Base-by-base conservation (phyloP, 64 coral and sea anemone genomes). In the Catalaphyllia jardinei region DNA sequence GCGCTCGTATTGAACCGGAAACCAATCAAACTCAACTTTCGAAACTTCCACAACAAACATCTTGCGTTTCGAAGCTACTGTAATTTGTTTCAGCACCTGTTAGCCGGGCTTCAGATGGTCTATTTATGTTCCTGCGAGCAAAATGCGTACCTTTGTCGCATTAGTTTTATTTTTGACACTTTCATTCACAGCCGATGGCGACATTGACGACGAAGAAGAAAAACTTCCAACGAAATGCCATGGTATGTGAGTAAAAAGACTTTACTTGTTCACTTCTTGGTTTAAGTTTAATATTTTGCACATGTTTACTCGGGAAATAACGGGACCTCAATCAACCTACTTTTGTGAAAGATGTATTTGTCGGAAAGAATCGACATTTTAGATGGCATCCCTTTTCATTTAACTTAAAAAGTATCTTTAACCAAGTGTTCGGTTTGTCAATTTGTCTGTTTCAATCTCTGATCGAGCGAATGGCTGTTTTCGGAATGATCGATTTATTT, bases 221-320 rank as follows among this genome's bases (percentile, higher is more conserved):
- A 87, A 77, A 72, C 76, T 92, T 30, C 90, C 90, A 33, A 92
- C 90, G 4, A 92, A 87, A 75, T 92, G 90, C 52, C 90, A 92
- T 15, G 90, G 90, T 92, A 16, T 64, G 74, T 69, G 10, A 25
- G 65, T 0, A 69, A 25, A 25, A 8, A 9, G 19, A n/a, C 24
- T 15, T 67, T 0, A n/a, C 18, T 24, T 24, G 24, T n/a, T 69
- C 65, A n/a, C 2, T 69, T 69, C 8, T 69, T 9, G 7, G 22
- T 27, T 28, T 69, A 11, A n/a, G 7, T 65, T 19, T 17, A 8
- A 19, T 20, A 38, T 76, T 77, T 77, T 77, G 42, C 33, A 24
- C 2, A 76, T 50, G 38, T 38, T 75, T 25, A 10, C 22, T 22
- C 22, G 25, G 20, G 22, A 69, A 69, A 69, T 25, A 69, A 69